Evolutionary conservation across 2,797 vertebrate species (phyloP), one percentile per base, ranked within the genome.

Genomic region (Peromyscus melanophrys): DNA sequence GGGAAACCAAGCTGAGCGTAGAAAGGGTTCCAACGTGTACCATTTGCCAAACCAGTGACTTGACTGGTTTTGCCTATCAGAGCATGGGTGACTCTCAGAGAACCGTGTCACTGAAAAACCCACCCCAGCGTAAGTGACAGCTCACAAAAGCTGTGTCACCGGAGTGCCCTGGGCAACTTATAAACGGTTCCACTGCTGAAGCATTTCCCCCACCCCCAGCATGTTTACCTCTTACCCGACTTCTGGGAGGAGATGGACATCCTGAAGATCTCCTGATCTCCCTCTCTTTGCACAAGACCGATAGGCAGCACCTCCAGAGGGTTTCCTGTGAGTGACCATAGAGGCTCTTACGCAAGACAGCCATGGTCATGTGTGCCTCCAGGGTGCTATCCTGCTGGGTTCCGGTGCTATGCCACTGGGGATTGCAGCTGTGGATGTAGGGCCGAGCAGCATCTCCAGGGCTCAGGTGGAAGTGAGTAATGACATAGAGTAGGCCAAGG

Each of bases 401-500:
- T 27, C 90, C 19, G 0, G 21, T 12, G 46, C 17, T 29, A 0
- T 0, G 12, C 25, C 11, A 6, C 16, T 19, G 75, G 40, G 25
- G 52, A 13, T 23, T 8, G 8, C 6, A 6, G 1, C 8, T 8
- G 5, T 16, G 71, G 57, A 16, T 0, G 4, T 2, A 23, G 78
- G 21, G 5, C 1, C 27, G 4, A 14, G 8, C 1, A 0, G 0
- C 6, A 4, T 7, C 4, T 65, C 73, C 1, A 0, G 57, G 63
- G 5, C 4, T 17, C 0, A 1, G 29, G 23, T 52, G 63, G 55
- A 59, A 7, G 2, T 40, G 17, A 52, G 25, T 75, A 52, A 63
- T 5, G 4, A 4, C 5, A 0, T 0, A 1, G 57, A 40, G 34
- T 0, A 2, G 21, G 37, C 0, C 29, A 34, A 34, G 16, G n/a